Evolutionary conservation across 1,140 invertebrate genomes (phyloP).

Genomic region (Eurosta solidaginis): DNA sequence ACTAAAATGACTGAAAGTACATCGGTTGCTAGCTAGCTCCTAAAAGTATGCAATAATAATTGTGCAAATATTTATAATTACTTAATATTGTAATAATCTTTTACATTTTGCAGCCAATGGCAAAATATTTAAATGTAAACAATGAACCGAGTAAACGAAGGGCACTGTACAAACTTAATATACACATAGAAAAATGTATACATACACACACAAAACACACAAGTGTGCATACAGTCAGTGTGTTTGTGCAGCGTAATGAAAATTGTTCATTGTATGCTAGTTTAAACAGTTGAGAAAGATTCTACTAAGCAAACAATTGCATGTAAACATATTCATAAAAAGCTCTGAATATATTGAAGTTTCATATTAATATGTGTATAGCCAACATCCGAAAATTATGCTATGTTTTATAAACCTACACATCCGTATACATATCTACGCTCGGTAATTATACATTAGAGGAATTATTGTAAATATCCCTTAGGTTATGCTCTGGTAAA

Average conservation of each 20-base stretch:
- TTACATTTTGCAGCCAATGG: constrained; percentile 24
- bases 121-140: constrained; percentile 11
- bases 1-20: no score
- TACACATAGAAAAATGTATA: neutral
- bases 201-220: neutral
- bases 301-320: constrained; percentile 1
- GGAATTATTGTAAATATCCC: constrained; percentile 55
- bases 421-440: no score
- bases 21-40: constrained; percentile 14
- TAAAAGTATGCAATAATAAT: constrained; percentile 35
- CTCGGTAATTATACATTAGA: constrained; percentile 46
- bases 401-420: no score
- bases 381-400: constrained; percentile 29
- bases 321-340: constrained; percentile 5
- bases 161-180: constrained; percentile 2
- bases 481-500: constrained; percentile 1
- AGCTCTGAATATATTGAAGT: neutral
- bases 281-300: neutral
- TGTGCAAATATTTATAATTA: constrained; percentile 51
- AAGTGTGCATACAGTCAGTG: no score
- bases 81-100: constrained; percentile 46
- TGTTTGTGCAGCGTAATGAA: neutral
- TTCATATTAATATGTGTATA: neutral
- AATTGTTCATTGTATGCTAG: neutral
- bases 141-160: constrained; percentile 8